Percentiles rank a stretch among this genome's conserved stretches.
phyloP scores from a whole-genome alignment of 2,797 vertebrate species.

The Masticophis lateralis region DNA sequence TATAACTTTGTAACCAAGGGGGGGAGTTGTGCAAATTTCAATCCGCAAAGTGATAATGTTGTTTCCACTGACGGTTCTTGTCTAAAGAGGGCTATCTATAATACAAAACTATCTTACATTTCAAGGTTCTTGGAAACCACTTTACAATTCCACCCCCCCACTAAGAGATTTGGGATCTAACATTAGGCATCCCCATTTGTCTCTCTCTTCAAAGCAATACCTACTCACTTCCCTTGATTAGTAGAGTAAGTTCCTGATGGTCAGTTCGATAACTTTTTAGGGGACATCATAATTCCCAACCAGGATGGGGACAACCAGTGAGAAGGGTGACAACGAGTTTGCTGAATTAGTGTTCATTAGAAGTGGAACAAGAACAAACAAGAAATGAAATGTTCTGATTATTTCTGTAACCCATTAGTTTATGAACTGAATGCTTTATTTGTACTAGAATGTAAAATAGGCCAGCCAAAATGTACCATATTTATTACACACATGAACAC shows the following conservation, averaged over 20 bases:
- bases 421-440: conserved; percentile 11
- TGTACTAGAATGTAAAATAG: conserved; percentile 33
- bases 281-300: rapidly evolving
- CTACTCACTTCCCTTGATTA: rapidly evolving
- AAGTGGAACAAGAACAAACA: not conserved
- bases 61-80: conserved; percentile 44
- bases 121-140: not conserved
- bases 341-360: rapidly evolving
- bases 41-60: conserved; percentile 38
- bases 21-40: conserved; percentile 46
- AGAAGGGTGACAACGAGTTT: not conserved
- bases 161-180: conserved; percentile 13
- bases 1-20: not conserved
- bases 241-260: not conserved
- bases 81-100: conserved; percentile 63
- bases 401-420: not conserved
- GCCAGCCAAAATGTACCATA: not conserved
- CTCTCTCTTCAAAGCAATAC: conserved; percentile 10
- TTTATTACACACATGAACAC: not conserved
- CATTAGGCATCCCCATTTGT: not conserved
- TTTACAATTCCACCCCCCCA: not conserved
- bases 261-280: not conserved
- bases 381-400: not conserved
- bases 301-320: not conserved
- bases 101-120: conserved; percentile 24